These are phyloP conservation scores for Anastrepha obliqua DNA, from an alignment of 1,140 invertebrate genomes.

Conservation along the genomic window DNA sequence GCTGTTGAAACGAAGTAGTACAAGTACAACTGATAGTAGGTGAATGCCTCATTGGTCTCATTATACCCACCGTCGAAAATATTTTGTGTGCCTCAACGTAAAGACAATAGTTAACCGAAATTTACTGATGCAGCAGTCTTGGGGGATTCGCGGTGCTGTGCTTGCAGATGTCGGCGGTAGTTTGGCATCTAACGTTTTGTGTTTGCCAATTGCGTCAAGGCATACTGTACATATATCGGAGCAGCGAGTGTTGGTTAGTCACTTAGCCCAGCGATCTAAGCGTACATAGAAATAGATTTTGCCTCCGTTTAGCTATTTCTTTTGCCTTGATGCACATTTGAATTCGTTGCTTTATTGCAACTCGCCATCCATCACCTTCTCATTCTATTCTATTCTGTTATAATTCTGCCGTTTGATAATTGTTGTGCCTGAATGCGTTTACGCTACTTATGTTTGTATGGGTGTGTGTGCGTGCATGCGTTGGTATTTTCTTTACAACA, in stretches of 20 bases:
- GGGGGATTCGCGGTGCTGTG: background rate
- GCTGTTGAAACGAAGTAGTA: too few relatives aligned
- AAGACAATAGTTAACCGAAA: too few relatives aligned
- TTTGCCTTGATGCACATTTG: background rate
- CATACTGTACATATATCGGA: too few relatives aligned
- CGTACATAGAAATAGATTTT: background rate
- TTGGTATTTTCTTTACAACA: conserved; percentile 36
- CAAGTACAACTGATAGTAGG: too few relatives aligned
- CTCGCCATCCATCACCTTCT: background rate
- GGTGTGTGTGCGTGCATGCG: background rate
- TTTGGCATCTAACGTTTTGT: background rate
- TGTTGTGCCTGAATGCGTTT: conserved; percentile 12
- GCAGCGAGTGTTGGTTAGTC: too few relatives aligned
- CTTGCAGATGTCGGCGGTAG: background rate
- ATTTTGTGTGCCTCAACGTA: too few relatives aligned
- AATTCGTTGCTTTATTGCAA: background rate
- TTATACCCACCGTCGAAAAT: too few relatives aligned
- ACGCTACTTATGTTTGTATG: background rate
- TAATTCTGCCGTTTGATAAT: background rate
- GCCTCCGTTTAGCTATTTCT: background rate
- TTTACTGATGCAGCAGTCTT: background rate
- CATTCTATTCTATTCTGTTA: background rate
- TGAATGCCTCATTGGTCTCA: too few relatives aligned
- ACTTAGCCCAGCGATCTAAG: background rate
- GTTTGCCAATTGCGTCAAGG: background rate